Conservation (phyloP, 2,113 vertebrate species). For the Muscicapa adusta region DNA sequence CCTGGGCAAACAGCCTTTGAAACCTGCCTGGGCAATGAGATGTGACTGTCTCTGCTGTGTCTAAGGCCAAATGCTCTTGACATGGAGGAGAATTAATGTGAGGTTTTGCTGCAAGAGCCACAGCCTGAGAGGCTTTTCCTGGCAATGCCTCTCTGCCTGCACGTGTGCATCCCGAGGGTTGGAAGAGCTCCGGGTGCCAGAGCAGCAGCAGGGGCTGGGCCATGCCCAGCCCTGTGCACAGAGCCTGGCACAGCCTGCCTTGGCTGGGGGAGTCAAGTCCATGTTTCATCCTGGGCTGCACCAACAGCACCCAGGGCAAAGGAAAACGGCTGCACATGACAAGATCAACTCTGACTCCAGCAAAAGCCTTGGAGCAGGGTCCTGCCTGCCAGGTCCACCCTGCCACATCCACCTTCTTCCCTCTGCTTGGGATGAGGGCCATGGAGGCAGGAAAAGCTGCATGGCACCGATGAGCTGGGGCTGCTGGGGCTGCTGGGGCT, state of each 20-base stretch:
- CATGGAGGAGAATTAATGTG: conserved; percentile 29
- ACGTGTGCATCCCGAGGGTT: neutral
- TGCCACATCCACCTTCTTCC: neutral
- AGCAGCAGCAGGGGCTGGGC: neutral
- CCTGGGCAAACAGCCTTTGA: conserved; percentile 40
- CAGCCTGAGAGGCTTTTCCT: conserved; percentile 20
- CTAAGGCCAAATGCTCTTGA: conserved; percentile 51
- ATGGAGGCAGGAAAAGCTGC: neutral
- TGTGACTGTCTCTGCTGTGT: neutral
- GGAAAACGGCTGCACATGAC: rapidly evolving
- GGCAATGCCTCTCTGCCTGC: neutral
- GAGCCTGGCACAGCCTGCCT: neutral
- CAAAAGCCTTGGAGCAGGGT: neutral
- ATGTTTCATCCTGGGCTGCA: neutral
- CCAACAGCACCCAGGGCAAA: neutral
- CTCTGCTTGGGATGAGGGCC: neutral
- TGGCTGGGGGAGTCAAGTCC: rapidly evolving
- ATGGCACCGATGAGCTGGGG: rapidly evolving
- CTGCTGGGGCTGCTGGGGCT: rapidly evolving
- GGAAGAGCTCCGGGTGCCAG: neutral
- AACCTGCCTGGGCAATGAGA: conserved; percentile 20
- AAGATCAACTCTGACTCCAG: neutral
- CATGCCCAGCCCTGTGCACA: rapidly evolving
- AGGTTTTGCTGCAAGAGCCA: neutral
- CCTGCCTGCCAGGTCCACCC: neutral